Base-by-base conservation (phyloP, 2,888 invertebrate species). In the Tromatobia lineatoria region DNA sequence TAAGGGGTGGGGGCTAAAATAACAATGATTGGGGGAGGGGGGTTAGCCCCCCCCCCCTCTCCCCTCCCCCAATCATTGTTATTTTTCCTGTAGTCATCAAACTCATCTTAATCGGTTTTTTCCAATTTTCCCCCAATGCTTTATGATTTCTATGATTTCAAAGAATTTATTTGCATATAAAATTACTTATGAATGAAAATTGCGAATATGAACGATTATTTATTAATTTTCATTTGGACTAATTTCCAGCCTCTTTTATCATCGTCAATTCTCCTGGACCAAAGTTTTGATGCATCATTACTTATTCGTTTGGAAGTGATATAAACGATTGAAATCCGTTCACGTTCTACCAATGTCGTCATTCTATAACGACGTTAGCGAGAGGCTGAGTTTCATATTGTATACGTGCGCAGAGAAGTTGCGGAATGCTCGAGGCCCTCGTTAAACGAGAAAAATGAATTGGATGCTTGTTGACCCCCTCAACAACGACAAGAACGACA, bases 391-490 rank as follows among this genome's bases (percentile, higher is more conserved):
- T n/a, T 57, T 11, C 3, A 25, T 25, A 8, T 25, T 15, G 13
- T 25, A 29, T 69, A 29, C n/a, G 18, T 29, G n/a, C 18, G 11
- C 13, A 50, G 42, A 29, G 45, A 23, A 66, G 20, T 66, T 45
- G 69, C 29, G 50, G 29, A 8, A 29, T 29, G 18, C 34, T 52
- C 69, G 18, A 13, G 18, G 34, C 29, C 50, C 52, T 69, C 69
- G 69, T 52, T 52, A 50, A 34, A 52, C 52, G 18, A 11, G 34
- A 52, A 69, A 69, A 52, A 69, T 69, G 34, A 69, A 69, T 50
- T 29, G 50, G 52, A 11, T 47, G 47, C 67, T 29, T 23, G 11
- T 34, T 18, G 38, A 20, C 47, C 25, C 25, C n/a, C 50, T 1
- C n/a, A 20, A 11, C 54, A 38, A 54, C 38, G 25, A 38, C 10